Evolutionary conservation across 64 coral and sea anemone species (phyloP).

Genomic region (Hydrozoanthus tunicans): DNA sequence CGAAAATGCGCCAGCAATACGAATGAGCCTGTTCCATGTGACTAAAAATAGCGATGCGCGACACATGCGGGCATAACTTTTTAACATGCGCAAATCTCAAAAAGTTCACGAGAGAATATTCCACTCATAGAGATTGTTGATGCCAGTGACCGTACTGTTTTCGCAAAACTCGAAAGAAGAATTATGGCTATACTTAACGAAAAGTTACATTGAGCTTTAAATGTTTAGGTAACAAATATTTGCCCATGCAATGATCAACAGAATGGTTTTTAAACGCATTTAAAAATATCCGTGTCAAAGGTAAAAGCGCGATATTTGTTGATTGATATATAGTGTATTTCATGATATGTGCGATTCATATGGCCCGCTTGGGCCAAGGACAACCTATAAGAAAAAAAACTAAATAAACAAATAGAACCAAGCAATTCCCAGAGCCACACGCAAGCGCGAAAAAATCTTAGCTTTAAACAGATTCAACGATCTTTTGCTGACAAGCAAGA

Average conservation of each 20-base stretch:
- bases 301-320: not conserved
- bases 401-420: not conserved
- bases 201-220: not conserved
- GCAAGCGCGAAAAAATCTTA: too few relatives aligned
- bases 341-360: not conserved
- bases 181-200: not conserved
- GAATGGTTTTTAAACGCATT: not conserved
- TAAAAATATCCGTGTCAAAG: not conserved
- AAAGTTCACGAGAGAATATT: too few relatives aligned
- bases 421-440: not conserved
- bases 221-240: not conserved
- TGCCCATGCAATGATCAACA: not conserved
- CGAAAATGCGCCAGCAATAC: not conserved
- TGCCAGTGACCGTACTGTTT: too few relatives aligned
- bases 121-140: too few relatives aligned
- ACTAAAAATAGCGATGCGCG: not conserved
- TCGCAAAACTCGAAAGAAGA: too few relatives aligned
- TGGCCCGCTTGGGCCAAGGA: not conserved
- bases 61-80: too few relatives aligned
- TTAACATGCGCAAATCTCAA: not conserved
- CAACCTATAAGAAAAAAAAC: not conserved
- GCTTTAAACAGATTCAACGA: too few relatives aligned
- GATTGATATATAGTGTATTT: not conserved
- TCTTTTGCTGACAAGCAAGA: too few relatives aligned
- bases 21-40: not conserved